Base-by-base conservation (phyloP, 2,888 invertebrate species). In the Lithophane semibrunnea region DNA sequence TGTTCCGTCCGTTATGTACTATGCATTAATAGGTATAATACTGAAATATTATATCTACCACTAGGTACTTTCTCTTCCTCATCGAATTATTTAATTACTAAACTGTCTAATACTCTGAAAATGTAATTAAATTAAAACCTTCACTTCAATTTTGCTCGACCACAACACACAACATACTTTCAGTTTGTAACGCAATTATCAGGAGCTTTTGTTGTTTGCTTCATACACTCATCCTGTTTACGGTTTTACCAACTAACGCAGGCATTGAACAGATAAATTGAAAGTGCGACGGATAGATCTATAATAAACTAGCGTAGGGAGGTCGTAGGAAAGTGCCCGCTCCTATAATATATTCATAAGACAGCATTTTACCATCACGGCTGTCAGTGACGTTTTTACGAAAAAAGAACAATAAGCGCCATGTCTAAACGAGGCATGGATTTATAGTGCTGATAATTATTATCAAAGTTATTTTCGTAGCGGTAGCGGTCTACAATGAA, bases 331-430 rank as follows among this genome's bases (percentile, higher is more conserved):
- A 79, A 80, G 72, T 80, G 80, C 76, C 73, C 63, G 73, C 70
- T 77, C 75, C 58, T 72, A 73, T 78, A 81, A 79, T 75, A 82
- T 83, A 88, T 88, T 83, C 81, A 86, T 88, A 85, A 73, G 80
- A 87, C 79, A 88, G 58, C 86, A 86, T 88, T 88, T 85, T 80
- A 78, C 86, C 77, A 86, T 88, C 77, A 86, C 70, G 66, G 68
- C 74, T 88, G 83, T 71, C 79, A 75, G 68, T 83, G 81, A 80
- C 73, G 73, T 80, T 86, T 85, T 76, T 77, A 77, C 76, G 73
- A 76, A 82, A 83, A 86, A 86, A 83, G 67, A 75, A 80, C 73
- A 85, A 73, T 76, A 72, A 72, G 58, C 42, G 68, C n/a, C 49
- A 65, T 44, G 63, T 72, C 69, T 80, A 64, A 69, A 78, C 73